Evolutionary conservation across 2,113 vertebrate genomes (phyloP).

Genomic region (Ornithorhynchus anatinus): DNA sequence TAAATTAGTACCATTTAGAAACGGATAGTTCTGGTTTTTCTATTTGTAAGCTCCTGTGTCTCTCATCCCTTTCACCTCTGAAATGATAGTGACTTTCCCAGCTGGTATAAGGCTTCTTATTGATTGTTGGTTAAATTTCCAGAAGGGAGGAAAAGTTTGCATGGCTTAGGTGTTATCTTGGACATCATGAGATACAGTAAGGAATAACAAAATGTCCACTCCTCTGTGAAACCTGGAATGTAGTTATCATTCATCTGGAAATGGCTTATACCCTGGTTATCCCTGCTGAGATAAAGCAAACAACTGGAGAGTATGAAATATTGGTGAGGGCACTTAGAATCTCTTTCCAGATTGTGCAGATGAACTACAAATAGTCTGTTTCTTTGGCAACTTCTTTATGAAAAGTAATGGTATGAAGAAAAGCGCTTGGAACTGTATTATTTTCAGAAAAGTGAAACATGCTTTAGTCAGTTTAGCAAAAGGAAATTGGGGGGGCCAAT

Average conservation of each 20-base stretch:
- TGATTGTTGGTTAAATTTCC: slow-evolving; percentile 31
- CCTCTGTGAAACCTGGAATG: slow-evolving; percentile 13
- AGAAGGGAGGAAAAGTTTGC: slow-evolving; percentile 12
- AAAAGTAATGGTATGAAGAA: slow-evolving; percentile 18
- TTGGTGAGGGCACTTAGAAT: slow-evolving; percentile 18
- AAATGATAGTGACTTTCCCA: slow-evolving; percentile 29
- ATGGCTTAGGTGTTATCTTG: slow-evolving; percentile 20
- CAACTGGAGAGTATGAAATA: slow-evolving; percentile 37
- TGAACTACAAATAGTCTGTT: slow-evolving; percentile 20
- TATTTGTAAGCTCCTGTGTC: slow-evolving; percentile 10
- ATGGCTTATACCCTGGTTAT: slow-evolving; percentile 26
- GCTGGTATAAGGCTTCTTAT: slow-evolving; percentile 33
- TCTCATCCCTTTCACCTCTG: slow-evolving; percentile 14
- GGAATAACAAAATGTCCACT: slow-evolving; percentile 14
- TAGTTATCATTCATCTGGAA: slow-evolving; percentile 43
- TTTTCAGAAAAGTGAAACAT: slow-evolving; percentile 34
- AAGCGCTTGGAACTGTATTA: neutral
- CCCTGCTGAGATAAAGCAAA: slow-evolving; percentile 42
- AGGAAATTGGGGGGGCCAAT: slow-evolving; percentile 40
- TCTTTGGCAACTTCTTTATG: slow-evolving; percentile 37
- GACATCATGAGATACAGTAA: neutral
- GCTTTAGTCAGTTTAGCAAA: slow-evolving; percentile 29
- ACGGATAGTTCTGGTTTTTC: slow-evolving; percentile 34
- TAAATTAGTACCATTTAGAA: slow-evolving; percentile 20
- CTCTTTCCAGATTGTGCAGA: slow-evolving; percentile 28